Conservation (phyloP, 2,113 vertebrate genomes). For the Rhegmatorhina hoffmannsi region DNA sequence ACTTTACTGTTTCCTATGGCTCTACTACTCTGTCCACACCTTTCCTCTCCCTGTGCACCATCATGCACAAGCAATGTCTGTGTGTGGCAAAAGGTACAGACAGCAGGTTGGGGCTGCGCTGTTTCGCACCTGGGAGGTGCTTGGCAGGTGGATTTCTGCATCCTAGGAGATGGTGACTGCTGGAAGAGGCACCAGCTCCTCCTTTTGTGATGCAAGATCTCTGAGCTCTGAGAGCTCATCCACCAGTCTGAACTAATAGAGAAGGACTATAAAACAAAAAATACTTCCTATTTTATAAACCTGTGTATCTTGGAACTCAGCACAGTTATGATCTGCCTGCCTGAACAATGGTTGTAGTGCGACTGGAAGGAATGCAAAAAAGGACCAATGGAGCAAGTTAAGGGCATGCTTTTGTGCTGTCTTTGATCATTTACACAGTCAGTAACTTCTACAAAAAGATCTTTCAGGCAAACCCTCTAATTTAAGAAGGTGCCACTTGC, state of each 20-base stretch:
- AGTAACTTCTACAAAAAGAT: not conserved
- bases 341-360: not conserved
- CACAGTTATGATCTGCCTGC: not conserved
- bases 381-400: not conserved
- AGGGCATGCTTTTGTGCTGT: rapidly evolving
- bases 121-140: not conserved
- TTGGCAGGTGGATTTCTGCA: not conserved
- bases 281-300: not conserved
- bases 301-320: not conserved
- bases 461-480: not conserved
- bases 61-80: rapidly evolving
- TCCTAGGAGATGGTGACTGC: not conserved
- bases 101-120: not conserved
- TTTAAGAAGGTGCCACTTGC: not conserved
- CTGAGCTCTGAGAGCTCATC: not conserved
- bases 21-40: not conserved
- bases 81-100: not conserved
- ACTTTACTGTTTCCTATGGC: not conserved
- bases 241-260: not conserved
- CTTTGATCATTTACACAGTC: not conserved
- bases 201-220: not conserved
- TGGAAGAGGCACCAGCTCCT: not conserved
- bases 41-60: not conserved
- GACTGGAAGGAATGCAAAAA: not conserved
- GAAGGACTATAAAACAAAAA: not conserved